Evolutionary conservation across 2,113 vertebrate species (phyloP).

Genomic region (Panurus biarmicus): DNA sequence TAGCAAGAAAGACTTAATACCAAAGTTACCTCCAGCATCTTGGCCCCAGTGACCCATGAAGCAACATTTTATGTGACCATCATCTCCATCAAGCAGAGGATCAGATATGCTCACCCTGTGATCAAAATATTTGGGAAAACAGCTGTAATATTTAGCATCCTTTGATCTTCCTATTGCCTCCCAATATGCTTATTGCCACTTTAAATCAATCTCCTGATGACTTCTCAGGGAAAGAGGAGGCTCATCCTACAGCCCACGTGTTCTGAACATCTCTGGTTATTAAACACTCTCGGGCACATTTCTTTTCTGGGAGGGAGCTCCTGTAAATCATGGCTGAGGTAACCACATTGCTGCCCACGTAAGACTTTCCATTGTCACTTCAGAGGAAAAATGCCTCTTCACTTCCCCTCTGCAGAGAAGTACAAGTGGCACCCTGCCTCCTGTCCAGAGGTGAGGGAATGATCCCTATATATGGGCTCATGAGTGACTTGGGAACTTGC

Average conservation of each 20-base stretch:
- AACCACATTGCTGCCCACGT: neutral
- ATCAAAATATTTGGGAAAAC: neutral
- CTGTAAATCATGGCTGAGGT: neutral
- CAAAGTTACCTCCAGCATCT: neutral
- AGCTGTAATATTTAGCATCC: neutral
- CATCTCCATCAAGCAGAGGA: neutral
- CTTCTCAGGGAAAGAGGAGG: neutral
- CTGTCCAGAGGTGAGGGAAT: neutral
- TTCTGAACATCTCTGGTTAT: neutral
- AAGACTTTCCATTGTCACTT: neutral
- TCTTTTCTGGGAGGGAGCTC: neutral
- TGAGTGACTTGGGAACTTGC: neutral
- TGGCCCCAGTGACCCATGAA: neutral
- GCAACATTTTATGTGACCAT: neutral
- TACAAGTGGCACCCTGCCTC: neutral
- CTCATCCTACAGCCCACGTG: accelerated
- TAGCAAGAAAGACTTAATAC: neutral
- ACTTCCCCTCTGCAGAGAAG: neutral
- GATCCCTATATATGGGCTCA: neutral
- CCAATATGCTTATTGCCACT: neutral
- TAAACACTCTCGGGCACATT: neutral
- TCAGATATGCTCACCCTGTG: neutral
- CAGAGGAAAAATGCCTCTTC: neutral
- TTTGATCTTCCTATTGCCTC: neutral
- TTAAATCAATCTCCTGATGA: neutral